A percentile compares a stretch with the other conserved stretches of the same genome.
phyloP scores from a whole-genome alignment of 37 sponge, comb jelly and placozoan genomes.

The Oopsacas minuta region DNA sequence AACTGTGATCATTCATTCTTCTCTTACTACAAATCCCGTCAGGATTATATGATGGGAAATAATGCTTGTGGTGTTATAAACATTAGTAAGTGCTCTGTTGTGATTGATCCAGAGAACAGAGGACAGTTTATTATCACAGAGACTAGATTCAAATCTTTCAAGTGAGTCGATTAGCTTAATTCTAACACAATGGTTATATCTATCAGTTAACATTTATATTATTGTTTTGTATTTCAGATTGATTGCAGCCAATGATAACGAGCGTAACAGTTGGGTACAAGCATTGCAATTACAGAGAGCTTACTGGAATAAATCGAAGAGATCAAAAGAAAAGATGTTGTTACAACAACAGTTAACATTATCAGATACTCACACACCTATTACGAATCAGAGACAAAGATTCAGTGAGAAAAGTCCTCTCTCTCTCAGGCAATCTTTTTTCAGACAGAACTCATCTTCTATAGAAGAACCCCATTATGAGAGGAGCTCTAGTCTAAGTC shows the following conservation, averaged over 20 bases:
- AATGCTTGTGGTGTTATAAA: neutral
- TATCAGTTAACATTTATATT: neutral
- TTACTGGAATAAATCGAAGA: neutral
- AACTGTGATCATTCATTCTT: neutral
- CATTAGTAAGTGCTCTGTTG: neutral
- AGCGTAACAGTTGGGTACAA: neutral
- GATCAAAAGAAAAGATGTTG: neutral
- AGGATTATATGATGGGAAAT: neutral
- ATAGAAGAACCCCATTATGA: neutral
- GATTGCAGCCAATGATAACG: neutral
- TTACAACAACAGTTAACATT: neutral
- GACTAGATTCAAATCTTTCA: neutral
- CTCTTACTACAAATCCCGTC: neutral
- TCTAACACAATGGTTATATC: neutral
- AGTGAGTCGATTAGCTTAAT: neutral
- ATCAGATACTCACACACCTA: neutral
- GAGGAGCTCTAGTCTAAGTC: neutral
- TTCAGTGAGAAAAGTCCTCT: neutral
- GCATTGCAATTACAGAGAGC: neutral
- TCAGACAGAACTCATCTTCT: neutral
- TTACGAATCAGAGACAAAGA: neutral
- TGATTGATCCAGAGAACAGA: neutral
- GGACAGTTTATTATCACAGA: neutral
- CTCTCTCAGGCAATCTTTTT: neutral
- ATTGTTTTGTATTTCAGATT: neutral